phyloP scores from a whole-genome alignment of 2,113 vertebrate species.

The Macroglossus sobrinus region DNA sequence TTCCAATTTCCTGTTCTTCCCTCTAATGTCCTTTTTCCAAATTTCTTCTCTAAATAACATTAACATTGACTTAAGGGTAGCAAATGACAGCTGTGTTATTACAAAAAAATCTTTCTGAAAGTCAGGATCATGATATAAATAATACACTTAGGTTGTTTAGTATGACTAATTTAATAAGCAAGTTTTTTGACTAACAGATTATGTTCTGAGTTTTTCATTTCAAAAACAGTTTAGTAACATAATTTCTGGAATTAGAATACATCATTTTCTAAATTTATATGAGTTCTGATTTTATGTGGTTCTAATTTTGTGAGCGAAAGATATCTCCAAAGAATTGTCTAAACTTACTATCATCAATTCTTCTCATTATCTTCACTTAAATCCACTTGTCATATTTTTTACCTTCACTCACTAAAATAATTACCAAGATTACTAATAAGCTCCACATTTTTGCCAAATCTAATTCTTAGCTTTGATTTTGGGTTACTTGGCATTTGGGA shows the following conservation, averaged over 20 bases:
- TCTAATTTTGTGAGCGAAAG: background rate
- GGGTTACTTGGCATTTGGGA: background rate
- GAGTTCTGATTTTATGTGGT: background rate
- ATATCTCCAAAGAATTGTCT: background rate
- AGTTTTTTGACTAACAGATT: background rate
- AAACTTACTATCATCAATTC: background rate
- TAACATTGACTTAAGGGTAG: background rate
- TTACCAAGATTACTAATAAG: background rate
- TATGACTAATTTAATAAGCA: background rate
- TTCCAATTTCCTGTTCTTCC: background rate
- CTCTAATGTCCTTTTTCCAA: background rate
- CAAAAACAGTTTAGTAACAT: background rate
- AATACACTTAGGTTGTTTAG: background rate
- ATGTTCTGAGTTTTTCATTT: constrained; percentile 4
- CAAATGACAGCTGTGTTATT: background rate
- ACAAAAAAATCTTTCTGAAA: background rate
- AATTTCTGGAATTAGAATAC: constrained; percentile 20
- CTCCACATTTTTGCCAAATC: background rate
- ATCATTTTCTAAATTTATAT: constrained; percentile 31
- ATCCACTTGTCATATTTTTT: background rate
- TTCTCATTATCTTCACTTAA: constrained; percentile 18
- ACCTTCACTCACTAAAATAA: background rate
- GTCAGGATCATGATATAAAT: background rate
- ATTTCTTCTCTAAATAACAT: background rate
- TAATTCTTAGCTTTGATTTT: background rate